Conservation (phyloP, 23 tunicate species). For the Phallusia fumigata region DNA sequence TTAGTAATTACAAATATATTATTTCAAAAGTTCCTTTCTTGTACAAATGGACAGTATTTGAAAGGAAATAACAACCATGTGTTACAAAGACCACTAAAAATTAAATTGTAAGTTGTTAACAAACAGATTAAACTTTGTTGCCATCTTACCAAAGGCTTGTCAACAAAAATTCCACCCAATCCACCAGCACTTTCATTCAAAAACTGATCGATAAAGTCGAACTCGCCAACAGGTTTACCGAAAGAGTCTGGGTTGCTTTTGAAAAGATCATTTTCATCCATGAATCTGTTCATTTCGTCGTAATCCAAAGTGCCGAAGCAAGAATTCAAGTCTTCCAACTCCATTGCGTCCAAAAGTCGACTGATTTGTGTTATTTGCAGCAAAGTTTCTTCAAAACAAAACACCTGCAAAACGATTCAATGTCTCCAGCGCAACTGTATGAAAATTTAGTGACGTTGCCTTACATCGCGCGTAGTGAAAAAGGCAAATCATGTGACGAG, state of each 20-base stretch:
- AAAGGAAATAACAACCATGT: no score
- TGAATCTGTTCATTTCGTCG: background rate
- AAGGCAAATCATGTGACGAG: background rate
- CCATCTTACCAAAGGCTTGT: background rate
- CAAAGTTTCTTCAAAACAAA: background rate
- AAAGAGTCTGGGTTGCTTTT: background rate
- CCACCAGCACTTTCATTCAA: background rate
- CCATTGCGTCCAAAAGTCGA: background rate
- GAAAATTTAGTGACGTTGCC: constrained; percentile 5
- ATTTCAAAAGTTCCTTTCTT: no score
- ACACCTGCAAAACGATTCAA: background rate
- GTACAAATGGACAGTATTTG: no score
- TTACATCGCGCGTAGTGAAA: background rate
- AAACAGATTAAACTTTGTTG: background rate
- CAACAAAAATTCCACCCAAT: background rate
- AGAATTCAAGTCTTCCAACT: background rate
- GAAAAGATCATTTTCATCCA: constrained; percentile 2
- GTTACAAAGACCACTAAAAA: no score
- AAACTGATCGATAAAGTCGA: background rate
- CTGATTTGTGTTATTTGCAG: background rate
- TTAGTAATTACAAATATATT: no score
- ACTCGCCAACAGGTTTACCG: background rate
- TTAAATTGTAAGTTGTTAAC: background rate
- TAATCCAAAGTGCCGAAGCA: constrained; percentile 11
- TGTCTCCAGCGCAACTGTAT: background rate